A percentile compares a stretch with the other conserved stretches of the same genome.
Conservation (phyloP, 2,797 vertebrate species). For the Halcyon smyrnensis region DNA sequence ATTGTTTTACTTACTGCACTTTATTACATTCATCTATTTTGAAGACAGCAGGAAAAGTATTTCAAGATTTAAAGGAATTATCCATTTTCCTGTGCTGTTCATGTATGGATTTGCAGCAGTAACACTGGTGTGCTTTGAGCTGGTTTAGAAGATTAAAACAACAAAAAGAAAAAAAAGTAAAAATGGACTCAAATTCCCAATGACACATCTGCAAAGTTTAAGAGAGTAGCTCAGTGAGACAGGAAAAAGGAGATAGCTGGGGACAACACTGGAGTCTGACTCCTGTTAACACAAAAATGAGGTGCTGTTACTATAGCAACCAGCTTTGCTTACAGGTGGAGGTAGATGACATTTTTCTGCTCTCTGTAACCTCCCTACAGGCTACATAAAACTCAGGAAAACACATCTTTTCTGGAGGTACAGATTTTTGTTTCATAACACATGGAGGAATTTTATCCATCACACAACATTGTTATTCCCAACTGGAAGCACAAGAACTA, state of each 20-base stretch:
- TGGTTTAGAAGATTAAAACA: neutral
- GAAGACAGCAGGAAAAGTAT: neutral
- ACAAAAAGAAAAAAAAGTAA: neutral
- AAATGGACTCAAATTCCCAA: neutral
- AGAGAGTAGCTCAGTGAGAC: neutral
- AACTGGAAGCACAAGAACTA: accelerated
- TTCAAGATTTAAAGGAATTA: neutral
- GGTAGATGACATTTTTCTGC: neutral
- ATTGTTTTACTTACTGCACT: neutral
- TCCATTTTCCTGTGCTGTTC: neutral
- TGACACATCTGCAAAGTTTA: neutral
- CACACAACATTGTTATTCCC: accelerated
- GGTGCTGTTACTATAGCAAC: neutral
- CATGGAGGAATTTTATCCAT: neutral
- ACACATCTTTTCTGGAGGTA: neutral
- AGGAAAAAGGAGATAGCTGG: neutral
- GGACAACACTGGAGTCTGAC: neutral
- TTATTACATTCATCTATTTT: neutral
- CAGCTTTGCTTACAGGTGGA: neutral
- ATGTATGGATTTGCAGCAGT: neutral
- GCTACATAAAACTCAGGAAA: neutral
- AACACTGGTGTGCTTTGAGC: neutral
- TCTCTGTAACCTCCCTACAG: neutral
- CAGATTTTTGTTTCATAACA: neutral
- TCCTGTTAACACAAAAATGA: neutral